phyloP scores from a whole-genome alignment of 2,888 invertebrate species.

The Conchocele bisecta region DNA sequence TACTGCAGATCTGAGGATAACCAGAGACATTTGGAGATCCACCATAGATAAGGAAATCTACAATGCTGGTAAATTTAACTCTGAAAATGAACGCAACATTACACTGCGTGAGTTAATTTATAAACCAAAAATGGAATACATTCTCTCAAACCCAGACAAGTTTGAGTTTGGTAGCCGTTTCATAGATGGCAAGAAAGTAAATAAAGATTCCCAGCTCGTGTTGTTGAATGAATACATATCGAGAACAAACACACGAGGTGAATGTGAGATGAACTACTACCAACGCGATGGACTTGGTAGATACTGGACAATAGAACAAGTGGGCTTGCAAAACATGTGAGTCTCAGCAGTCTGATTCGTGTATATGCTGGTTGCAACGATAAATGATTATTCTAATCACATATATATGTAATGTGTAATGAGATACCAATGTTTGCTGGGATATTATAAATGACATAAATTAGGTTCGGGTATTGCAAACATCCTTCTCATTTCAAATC shows the following conservation, averaged over 20 bases:
- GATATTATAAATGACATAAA: too few relatives aligned
- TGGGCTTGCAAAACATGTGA: neutral
- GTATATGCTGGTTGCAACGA: too few relatives aligned
- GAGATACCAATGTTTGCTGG: too few relatives aligned
- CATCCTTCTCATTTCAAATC: too few relatives aligned
- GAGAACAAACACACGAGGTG: neutral
- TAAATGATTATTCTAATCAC: too few relatives aligned
- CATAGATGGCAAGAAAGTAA: neutral
- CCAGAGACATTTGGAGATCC: neutral
- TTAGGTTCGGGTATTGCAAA: too few relatives aligned
- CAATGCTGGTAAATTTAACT: neutral
- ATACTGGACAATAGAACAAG: slow-evolving; percentile 2
- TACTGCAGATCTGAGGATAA: neutral
- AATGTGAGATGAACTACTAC: neutral
- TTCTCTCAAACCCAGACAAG: neutral
- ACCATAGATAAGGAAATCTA: neutral
- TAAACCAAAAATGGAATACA: slow-evolving; percentile 4
- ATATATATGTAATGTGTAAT: too few relatives aligned
- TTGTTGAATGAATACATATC: neutral
- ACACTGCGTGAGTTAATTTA: neutral
- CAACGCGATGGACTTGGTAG: neutral
- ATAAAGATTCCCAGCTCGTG: neutral
- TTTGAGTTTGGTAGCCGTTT: slow-evolving; percentile 1
- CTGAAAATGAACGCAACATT: neutral
- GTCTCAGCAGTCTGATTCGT: too few relatives aligned